These are phyloP conservation scores for Micrasema minimum DNA, from an alignment of 1,140 invertebrate species.

Conservation along the genomic window DNA sequence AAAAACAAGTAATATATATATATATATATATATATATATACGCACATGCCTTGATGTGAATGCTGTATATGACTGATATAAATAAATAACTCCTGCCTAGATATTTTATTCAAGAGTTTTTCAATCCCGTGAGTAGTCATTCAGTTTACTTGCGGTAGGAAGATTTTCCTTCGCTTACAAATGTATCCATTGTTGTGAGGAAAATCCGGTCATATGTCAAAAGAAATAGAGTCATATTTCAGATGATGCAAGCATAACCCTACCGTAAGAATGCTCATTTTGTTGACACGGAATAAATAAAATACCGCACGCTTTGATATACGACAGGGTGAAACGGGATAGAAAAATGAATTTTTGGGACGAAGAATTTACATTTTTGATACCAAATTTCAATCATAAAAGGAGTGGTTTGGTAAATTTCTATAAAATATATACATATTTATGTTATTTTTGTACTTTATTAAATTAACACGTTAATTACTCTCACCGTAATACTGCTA, in stretches of 20 bases:
- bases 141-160: not conserved
- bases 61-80: not conserved
- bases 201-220: conserved; percentile 32
- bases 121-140: conserved; percentile 28
- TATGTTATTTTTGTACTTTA: no score
- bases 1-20: no score
- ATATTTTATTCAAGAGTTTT: conserved; percentile 37
- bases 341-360: no score
- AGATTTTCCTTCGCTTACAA: conserved; percentile 26
- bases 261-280: conserved; percentile 28
- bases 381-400: no score
- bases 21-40: no score
- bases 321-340: no score
- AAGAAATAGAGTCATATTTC: conserved; percentile 35
- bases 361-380: no score
- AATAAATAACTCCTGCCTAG: not conserved
- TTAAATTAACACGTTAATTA: no score
- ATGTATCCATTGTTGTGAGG: conserved; percentile 12
- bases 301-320: no score
- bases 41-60: not conserved
- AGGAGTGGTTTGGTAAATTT: no score
- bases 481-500: no score
- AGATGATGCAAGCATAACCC: conserved; percentile 14
- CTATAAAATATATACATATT: no score
- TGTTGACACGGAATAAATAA: conserved; percentile 13